phyloP scores from a whole-genome alignment of 2,888 invertebrate genomes.

The Alcis repandata region DNA sequence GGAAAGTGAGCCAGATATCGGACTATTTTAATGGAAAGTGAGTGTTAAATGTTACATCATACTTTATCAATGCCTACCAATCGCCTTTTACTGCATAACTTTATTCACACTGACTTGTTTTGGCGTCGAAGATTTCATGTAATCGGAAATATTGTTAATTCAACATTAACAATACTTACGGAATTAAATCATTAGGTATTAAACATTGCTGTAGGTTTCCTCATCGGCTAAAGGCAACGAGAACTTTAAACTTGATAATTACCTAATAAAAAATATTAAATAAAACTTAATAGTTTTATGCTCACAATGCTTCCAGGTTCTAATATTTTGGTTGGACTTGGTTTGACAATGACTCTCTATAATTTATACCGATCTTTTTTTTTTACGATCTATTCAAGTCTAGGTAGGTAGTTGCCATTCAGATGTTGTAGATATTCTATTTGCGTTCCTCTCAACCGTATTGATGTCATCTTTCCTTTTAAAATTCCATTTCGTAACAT shows the following conservation, averaged over 20 bases:
- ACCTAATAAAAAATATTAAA: too few relatives aligned
- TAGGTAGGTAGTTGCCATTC: conserved; percentile 12
- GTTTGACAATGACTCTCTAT: not conserved
- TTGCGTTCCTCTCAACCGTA: conserved; percentile 12
- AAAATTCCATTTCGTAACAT: conserved; percentile 8
- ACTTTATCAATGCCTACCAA: conserved; percentile 19
- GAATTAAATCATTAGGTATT: too few relatives aligned
- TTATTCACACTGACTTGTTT: conserved; percentile 13
- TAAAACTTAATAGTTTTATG: not conserved
- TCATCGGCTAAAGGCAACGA: too few relatives aligned
- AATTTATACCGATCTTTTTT: conserved; percentile 29
- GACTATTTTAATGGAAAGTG: conserved; percentile 80
- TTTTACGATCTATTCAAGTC: conserved; percentile 25
- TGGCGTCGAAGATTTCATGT: conserved; percentile 3
- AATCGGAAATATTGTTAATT: not conserved
- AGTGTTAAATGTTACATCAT: conserved; percentile 69
- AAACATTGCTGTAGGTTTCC: too few relatives aligned
- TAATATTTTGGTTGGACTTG: not conserved
- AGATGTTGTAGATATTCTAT: conserved; percentile 16
- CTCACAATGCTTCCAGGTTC: not conserved
- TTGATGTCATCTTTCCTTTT: conserved; percentile 34
- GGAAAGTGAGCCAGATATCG: conserved; percentile 83
- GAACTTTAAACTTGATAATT: too few relatives aligned
- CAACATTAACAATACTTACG: not conserved
- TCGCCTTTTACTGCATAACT: conserved; percentile 19